Percentiles rank a stretch among this genome's conserved stretches.
phyloP scores from a whole-genome alignment of 2,797 vertebrate species.

The Galago senegalensis region DNA sequence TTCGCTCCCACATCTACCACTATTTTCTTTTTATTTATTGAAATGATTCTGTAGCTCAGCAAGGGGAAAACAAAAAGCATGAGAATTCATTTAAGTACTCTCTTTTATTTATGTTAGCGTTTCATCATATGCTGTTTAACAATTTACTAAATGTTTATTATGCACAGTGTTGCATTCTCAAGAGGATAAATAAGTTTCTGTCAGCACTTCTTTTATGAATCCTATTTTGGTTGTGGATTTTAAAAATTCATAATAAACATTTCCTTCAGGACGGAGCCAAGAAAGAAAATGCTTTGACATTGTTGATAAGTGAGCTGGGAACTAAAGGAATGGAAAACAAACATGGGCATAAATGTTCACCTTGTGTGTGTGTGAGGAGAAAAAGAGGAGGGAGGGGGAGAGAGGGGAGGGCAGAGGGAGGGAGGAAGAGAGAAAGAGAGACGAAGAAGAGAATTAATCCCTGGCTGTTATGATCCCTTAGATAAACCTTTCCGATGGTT shows the following conservation, averaged over 20 bases:
- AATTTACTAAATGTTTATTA: constrained; percentile 86
- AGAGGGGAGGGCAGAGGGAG: fast-evolving
- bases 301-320: constrained; percentile 82
- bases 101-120: constrained; percentile 83
- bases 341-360: constrained; percentile 61
- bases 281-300: constrained; percentile 85
- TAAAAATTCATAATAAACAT: constrained; percentile 87
- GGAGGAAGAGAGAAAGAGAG: background rate
- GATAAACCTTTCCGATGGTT: background rate
- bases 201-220: constrained; percentile 85
- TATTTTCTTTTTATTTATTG: constrained; percentile 70
- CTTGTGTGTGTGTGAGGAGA: background rate
- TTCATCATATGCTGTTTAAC: constrained; percentile 82
- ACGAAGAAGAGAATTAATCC: constrained; percentile 14
- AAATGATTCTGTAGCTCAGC: constrained; percentile 74
- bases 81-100: constrained; percentile 81
- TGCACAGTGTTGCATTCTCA: constrained; percentile 79
- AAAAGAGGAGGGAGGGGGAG: background rate
- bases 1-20: constrained; percentile 42
- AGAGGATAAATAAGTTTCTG: constrained; percentile 85
- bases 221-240: constrained; percentile 81
- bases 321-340: constrained; percentile 81
- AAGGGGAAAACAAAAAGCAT: constrained; percentile 81
- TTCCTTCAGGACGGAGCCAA: constrained; percentile 82
- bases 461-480: background rate